A percentile compares a stretch with the other conserved stretches of the same genome.
These are phyloP conservation scores for Abrostola tripartita DNA, from an alignment of 2,888 invertebrate species.

Conservation along the genomic window DNA sequence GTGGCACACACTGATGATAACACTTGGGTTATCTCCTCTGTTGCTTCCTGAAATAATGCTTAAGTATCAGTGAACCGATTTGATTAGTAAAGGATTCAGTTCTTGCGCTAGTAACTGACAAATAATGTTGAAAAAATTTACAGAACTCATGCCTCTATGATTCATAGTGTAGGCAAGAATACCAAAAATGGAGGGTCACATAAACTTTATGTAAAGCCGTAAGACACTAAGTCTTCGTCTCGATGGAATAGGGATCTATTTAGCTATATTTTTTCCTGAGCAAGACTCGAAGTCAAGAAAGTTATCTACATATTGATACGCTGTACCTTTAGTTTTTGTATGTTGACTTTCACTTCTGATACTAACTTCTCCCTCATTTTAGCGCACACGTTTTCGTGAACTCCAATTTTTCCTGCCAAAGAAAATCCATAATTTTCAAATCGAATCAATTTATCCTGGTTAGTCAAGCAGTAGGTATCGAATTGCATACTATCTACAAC, in stretches of 20 bases:
- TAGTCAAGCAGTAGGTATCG: background rate
- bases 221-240: too few species aligned
- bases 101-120: background rate
- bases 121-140: too few species aligned
- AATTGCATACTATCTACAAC: background rate
- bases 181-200: too few species aligned
- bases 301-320: too few species aligned
- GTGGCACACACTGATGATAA: constrained; percentile 93
- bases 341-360: constrained; percentile 93
- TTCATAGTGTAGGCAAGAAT: too few species aligned
- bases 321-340: constrained; percentile 91
- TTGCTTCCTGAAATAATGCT: constrained; percentile 89
- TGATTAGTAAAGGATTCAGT: background rate
- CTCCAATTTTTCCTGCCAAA: constrained; percentile 89
- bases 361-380: constrained; percentile 94
- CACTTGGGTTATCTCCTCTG: constrained; percentile 91
- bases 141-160: too few species aligned
- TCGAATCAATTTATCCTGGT: background rate
- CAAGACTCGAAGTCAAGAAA: too few species aligned
- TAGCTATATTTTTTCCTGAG: too few species aligned
- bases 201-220: too few species aligned
- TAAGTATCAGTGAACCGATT: background rate
- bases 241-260: too few species aligned
- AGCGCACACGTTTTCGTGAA: constrained; percentile 93
- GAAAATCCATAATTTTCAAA: constrained; percentile 2